Evolutionary conservation across 1,140 invertebrate species (phyloP).

Genomic region (Drosophila bocqueti): DNA sequence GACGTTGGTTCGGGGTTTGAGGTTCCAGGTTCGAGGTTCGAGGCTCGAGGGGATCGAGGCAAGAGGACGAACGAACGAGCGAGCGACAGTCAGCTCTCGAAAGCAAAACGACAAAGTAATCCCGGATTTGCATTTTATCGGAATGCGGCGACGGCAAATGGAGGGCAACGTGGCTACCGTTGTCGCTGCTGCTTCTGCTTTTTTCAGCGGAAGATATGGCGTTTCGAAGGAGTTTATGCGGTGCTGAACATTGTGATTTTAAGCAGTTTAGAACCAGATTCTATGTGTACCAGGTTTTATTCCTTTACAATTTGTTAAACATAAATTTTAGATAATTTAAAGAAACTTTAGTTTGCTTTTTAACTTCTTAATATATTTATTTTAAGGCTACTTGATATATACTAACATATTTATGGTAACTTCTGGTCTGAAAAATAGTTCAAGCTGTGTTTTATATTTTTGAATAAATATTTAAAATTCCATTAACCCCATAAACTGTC

Average conservation of each 20-base stretch:
- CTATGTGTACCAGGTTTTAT: not conserved
- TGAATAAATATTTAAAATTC: not conserved
- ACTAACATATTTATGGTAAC: not conserved
- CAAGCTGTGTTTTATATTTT: not conserved
- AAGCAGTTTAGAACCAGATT: not conserved
- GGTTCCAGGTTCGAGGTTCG: not conserved
- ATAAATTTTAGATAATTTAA: not conserved
- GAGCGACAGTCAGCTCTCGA: constrained; percentile 72
- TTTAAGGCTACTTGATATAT: not conserved
- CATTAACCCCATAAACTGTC: not conserved
- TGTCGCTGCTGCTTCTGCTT: constrained; percentile 30
- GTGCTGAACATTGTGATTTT: not conserved
- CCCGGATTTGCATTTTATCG: constrained; percentile 83
- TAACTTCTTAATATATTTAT: not conserved
- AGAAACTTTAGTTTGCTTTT: not conserved
- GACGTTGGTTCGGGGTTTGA: not conserved
- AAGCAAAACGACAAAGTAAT: constrained; percentile 83
- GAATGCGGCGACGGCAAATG: constrained; percentile 75
- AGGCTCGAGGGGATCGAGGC: constrained; percentile 12
- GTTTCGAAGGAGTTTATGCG: constrained; percentile 16
- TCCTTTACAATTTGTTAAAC: not conserved
- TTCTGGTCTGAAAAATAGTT: not conserved
- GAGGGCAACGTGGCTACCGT: constrained; percentile 51
- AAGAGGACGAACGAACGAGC: constrained; percentile 14
- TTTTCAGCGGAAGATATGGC: constrained; percentile 39